Base-by-base conservation (phyloP, 2,797 vertebrate genomes). In the Hippoglossus hippoglossus region DNA sequence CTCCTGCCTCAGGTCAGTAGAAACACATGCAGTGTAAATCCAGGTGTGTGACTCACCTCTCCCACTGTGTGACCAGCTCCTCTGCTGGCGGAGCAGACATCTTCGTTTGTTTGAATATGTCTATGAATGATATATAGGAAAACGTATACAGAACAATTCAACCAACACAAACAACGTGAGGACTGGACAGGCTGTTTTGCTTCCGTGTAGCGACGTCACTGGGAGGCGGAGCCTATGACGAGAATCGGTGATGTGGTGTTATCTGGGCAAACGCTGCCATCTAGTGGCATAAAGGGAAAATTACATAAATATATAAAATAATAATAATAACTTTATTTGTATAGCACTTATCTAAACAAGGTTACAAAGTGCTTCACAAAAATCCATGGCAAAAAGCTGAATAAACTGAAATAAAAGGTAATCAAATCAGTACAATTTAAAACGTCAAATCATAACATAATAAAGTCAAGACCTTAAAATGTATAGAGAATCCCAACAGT, bases 51-150 rank as follows among this genome's bases (percentile, higher is more conserved):
- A 46, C 90, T 86, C 73, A 94, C 93, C 93, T 92, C 77, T 91
- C 77, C 93, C 93, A 94, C 25, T 80, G 72, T 60, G 81, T 60
- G 31, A 92, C 74, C 79, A 92, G 0, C 0, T 87, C 59, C 24
- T 90, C 86, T 6, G 71, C 57, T 1, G 86, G 75, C 46, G 68
- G 0, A 5, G 63, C 54, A 4, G 71, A 83, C 92, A 93, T 92
- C 60, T 63, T 16, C 18, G 5, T 9, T 21, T 9, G 47, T 49
- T 49, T 16, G 18, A 21, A 10, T 21, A 21, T 39, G 36, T 39
- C 1, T 3, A 6, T 8, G 0, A 41, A 9, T 3, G 9, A 15
- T 18, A 19, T 34, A 19, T 16, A n/a, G 26, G 2, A 10, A 34
- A 4, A 12, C 39, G 12, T 12, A 39, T 18, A 5, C 8, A 52